phyloP scores from a whole-genome alignment of 2,797 vertebrate species.

The Takifugu ocellatus region DNA sequence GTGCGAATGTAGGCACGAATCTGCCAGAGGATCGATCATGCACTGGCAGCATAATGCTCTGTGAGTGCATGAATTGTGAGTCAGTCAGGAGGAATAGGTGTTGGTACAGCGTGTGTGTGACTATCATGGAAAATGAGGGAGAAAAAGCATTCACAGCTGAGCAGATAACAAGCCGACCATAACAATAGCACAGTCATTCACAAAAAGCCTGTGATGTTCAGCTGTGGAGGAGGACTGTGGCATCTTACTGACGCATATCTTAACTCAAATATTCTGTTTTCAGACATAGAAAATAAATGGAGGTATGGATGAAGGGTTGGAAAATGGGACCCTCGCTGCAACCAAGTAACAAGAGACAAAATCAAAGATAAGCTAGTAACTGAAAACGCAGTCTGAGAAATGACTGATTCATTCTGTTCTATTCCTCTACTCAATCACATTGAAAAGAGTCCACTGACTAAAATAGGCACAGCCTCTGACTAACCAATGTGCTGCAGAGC shows the following conservation, averaged over 20 bases:
- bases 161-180: slow-evolving; percentile 35
- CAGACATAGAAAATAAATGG: background rate
- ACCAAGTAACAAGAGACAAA: too few species aligned
- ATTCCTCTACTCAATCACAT: background rate
- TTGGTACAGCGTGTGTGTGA: slow-evolving; percentile 40
- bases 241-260: slow-evolving; percentile 25
- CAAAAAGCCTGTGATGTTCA: slow-evolving; percentile 64
- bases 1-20: slow-evolving; percentile 37
- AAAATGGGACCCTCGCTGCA: too few species aligned
- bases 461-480: background rate
- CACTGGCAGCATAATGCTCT: slow-evolving; percentile 34
- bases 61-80: slow-evolving; percentile 43
- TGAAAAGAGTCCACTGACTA: background rate
- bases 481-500: background rate
- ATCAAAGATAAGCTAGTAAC: too few species aligned
- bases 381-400: background rate
- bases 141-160: slow-evolving; percentile 40
- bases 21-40: slow-evolving; percentile 49
- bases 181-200: slow-evolving; percentile 58
- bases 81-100: slow-evolving; percentile 42
- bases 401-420: background rate
- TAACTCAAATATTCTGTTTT: background rate
- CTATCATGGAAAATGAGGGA: slow-evolving; percentile 30
- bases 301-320: too few species aligned
- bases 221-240: slow-evolving; percentile 46